phyloP scores from a whole-genome alignment of 53 echinoderm and acorn worm species.

The Echinarachnius parma region DNA sequence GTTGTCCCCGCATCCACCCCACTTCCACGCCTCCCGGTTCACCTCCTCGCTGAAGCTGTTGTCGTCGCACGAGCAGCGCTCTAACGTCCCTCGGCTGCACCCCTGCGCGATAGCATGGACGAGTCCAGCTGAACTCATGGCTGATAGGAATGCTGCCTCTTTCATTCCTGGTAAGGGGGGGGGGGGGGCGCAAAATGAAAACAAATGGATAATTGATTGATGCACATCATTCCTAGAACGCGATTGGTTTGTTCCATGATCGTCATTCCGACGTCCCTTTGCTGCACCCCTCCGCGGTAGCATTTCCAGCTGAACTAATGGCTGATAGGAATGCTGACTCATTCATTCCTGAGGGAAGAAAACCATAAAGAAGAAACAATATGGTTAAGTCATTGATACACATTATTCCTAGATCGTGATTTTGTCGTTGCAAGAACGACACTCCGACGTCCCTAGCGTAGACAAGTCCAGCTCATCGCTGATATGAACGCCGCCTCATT shows the following conservation, averaged over 20 bases:
- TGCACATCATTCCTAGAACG: too few species aligned
- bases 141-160: conserved; percentile 80
- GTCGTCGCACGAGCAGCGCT: conserved; percentile 79
- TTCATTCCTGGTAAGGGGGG: conserved; percentile 88
- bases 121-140: conserved; percentile 87
- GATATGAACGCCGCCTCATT: too few species aligned
- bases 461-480: too few species aligned
- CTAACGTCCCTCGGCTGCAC: conserved; percentile 73
- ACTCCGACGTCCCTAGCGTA: too few species aligned
- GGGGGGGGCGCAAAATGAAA: too few species aligned
- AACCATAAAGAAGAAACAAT: too few species aligned
- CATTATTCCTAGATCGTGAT: too few species aligned
- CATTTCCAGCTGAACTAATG: conserved; percentile 79
- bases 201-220: too few species aligned
- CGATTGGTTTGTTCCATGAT: conserved; percentile 77
- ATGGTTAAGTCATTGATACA: too few species aligned
- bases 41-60: conserved; percentile 67
- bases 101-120: conserved; percentile 80
- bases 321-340: conserved; percentile 85
- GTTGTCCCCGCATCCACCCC: conserved; percentile 98
- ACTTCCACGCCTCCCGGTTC: conserved; percentile 87
- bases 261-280: conserved; percentile 69
- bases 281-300: conserved; percentile 85
- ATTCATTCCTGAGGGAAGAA: conserved; percentile 84
- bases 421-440: too few species aligned